Evolutionary conservation across 2,797 vertebrate species (phyloP), one percentile per base, ranked within the genome.

Genomic region (Poliocrania exsul): DNA sequence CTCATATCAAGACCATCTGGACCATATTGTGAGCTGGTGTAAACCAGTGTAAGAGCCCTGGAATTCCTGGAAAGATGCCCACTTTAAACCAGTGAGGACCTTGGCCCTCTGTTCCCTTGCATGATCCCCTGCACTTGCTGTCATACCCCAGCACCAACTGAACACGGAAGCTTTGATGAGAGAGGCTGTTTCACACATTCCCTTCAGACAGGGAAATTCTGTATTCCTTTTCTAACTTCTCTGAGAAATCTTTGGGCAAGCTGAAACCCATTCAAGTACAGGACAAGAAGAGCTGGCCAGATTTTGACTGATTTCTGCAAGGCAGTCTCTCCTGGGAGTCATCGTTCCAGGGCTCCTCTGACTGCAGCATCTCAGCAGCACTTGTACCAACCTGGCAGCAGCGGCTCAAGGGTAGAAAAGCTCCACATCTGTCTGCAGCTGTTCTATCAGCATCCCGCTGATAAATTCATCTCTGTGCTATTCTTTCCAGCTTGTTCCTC

Each of bases 41-140:
- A 89, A 70, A 19, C 8, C 12, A 77, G 40, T 7, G 4, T 12
- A 64, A 28, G 35, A 56, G 6, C 29, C 21, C 33, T 35, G 23
- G 16, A 57, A 57, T 25, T 13, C 6, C 23, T 23, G 44, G 28
- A 69, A 90, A 38, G 8, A 53, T 25, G 58, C 12, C 58, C 40
- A 2, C 38, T 47, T 71, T 40, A 74, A n/a, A 78, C 40, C 67
- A 78, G 42, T 26, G 35, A 28, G 78, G 26, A 78, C 72, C 35
- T 6, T 4, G 9, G 8, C 37, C 50, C 44, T 77, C 40, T 47
- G 16, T 19, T 31, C 37, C n/a, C 57, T 21, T 37, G 21, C 6
- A 16, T 0, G 0, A 26, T 20, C 18, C 13, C 3, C 44, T 9
- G 31, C 0, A 1, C 35, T 71, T 38, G n/a, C 57, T 42, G 6